Evolutionary conservation across 2,797 vertebrate genomes (phyloP), one percentile per base, ranked within the genome.

Genomic region (Amniataba percoides): DNA sequence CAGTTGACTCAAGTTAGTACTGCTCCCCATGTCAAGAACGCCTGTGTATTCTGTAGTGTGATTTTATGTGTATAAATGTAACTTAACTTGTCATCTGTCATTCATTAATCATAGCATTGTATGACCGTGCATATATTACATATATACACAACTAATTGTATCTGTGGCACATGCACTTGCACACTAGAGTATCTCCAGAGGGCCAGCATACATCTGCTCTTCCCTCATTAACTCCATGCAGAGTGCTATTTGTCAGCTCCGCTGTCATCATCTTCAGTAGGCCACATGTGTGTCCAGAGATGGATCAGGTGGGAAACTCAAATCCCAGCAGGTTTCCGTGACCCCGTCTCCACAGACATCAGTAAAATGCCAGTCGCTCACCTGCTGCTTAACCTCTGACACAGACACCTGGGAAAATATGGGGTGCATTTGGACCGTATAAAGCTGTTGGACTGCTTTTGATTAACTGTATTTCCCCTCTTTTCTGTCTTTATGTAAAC

Each of bases 311-410:
- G 77, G 67, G 80, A 57, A 84, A 77, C 81, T 80, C 61, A 39
- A 77, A 71, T 88, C 90, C 88, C 89, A 85, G 85, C 59, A 80
- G 90, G 86, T 53, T 73, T 74, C 46, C 43, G 40, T 75, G 77
- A 80, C 66, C 72, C 45, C 10, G 10, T 81, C 71, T 64, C 51
- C 62, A 23, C 74, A 71, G 81, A 74, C 81, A 88, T 71, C 75
- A 64, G 76, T 51, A 27, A 81, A 74, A 51, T 72, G 63, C 79
- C 79, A 78, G 62, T 74, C 34, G 52, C 61, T 91, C 81, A 89
- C 88, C 88, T 84, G 80, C 88, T 91, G 86, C 74, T 85, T 85
- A 81, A 89, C 83, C 86, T 85, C 80, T 82, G 84, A 88, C 87
- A 82, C 71, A 25, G 55, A 80, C 84, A 85, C 78, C 66, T 82